Conservation (phyloP, 2,113 vertebrate genomes). For the Lepus timidus region DNA sequence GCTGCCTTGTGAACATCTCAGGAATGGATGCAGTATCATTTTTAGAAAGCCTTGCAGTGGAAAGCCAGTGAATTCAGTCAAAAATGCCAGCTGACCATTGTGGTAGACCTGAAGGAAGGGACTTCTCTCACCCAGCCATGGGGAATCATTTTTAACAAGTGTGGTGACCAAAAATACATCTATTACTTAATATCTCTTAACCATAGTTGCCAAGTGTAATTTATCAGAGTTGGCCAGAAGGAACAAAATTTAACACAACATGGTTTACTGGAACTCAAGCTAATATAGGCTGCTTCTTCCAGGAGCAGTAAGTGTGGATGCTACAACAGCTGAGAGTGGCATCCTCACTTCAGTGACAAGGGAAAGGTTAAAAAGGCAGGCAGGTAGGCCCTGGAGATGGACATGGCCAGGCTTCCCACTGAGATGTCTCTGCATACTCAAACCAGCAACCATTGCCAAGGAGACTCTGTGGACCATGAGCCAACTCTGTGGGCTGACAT, state of each 20-base stretch:
- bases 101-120: background rate
- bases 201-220: background rate
- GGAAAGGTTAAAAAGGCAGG: background rate
- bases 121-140: background rate
- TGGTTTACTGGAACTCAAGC: background rate
- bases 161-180: background rate
- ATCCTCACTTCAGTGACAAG: background rate
- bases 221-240: background rate
- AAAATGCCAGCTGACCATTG: background rate
- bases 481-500: background rate
- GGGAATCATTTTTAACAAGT: background rate
- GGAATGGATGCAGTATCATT: conserved; percentile 7
- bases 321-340: accelerated
- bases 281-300: background rate
- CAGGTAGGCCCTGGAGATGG: background rate
- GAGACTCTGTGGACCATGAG: background rate
- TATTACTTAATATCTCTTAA: background rate
- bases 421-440: background rate
- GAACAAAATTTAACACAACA: background rate
- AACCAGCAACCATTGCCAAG: background rate
- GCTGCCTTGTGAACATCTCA: background rate
- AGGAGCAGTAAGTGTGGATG: accelerated
- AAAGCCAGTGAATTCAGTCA: background rate
- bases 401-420: background rate
- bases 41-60: background rate